phyloP scores from a whole-genome alignment of 37 sponge, comb jelly and placozoan genomes.

The Beroe forskalii region DNA sequence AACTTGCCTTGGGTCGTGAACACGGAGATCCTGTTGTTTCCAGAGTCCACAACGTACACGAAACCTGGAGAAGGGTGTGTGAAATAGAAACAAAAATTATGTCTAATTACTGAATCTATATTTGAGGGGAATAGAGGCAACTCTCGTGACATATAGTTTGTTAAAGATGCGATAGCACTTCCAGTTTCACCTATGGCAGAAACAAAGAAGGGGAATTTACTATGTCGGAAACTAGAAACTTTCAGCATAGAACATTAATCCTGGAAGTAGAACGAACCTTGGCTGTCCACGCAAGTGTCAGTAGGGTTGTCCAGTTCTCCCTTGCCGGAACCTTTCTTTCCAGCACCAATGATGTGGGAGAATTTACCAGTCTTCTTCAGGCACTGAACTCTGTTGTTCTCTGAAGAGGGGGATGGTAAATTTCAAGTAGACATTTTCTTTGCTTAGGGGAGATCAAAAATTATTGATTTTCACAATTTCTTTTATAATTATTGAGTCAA shows the following conservation, averaged over 20 bases:
- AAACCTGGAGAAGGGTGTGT: not conserved
- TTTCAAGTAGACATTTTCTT: too few species aligned
- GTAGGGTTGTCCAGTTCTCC: conserved; percentile 63
- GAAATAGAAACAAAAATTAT: not conserved
- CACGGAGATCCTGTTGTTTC: conserved; percentile 35
- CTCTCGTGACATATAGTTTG: too few species aligned
- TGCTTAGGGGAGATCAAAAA: too few species aligned
- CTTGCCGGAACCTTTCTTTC: conserved; percentile 22
- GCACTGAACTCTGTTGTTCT: conserved; percentile 62
- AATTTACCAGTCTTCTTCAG: conserved; percentile 43
- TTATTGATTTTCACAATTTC: too few species aligned
- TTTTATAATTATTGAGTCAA: too few species aligned
- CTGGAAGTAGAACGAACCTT: too few species aligned
- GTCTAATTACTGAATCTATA: not conserved
- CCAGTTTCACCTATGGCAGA: too few species aligned
- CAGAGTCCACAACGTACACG: conserved; percentile 44
- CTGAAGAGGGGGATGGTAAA: not conserved
- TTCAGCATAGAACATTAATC: too few species aligned
- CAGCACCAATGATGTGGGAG: conserved; percentile 65
- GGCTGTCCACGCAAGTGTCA: conserved; percentile 52
- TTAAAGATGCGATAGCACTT: too few species aligned
- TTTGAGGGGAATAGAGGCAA: not conserved
- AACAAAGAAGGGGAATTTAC: too few species aligned
- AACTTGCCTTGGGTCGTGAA: conserved; percentile 65
- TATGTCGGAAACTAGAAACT: too few species aligned